These are phyloP conservation scores for Lota lota DNA, from an alignment of 2,113 vertebrate species.

Conservation along the genomic window DNA sequence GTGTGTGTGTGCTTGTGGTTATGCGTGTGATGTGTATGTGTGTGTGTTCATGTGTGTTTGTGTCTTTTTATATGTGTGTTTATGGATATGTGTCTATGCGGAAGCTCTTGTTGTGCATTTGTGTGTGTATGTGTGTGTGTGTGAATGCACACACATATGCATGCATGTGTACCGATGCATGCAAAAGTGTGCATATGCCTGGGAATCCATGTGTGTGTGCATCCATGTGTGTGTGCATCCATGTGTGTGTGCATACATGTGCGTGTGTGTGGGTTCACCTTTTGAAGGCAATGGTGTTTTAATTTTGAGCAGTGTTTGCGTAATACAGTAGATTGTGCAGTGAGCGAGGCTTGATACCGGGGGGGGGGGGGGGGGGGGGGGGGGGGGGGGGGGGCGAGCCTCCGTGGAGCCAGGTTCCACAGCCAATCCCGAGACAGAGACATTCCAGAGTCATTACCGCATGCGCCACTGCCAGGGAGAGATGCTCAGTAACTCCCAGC, in stretches of 20 bases:
- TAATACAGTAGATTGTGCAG: conserved; percentile 21
- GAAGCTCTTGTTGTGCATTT: no score
- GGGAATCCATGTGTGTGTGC: no score
- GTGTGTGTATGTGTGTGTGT: no score
- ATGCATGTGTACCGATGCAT: not conserved
- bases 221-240: no score
- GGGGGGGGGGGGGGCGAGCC: not conserved
- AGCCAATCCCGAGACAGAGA: not conserved
- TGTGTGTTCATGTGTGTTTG: no score
- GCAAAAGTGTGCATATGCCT: no score
- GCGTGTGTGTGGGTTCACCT: not conserved
- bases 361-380: not conserved
- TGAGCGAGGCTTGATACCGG: conserved; percentile 23
- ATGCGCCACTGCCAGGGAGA: conserved; percentile 22
- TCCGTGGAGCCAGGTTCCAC: not conserved
- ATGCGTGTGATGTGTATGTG: no score
- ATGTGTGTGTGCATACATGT: no score
- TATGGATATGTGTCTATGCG: no score
- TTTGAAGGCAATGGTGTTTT: conserved; percentile 16
- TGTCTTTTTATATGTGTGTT: not conserved
- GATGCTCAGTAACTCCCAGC: conserved; percentile 45
- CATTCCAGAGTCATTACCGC: conserved; percentile 8
- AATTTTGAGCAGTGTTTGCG: conserved; percentile 37
- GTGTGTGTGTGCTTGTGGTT: not conserved
- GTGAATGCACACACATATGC: not conserved